Base-by-base conservation (phyloP, 2,113 vertebrate species). In the Chaetura pelagica region DNA sequence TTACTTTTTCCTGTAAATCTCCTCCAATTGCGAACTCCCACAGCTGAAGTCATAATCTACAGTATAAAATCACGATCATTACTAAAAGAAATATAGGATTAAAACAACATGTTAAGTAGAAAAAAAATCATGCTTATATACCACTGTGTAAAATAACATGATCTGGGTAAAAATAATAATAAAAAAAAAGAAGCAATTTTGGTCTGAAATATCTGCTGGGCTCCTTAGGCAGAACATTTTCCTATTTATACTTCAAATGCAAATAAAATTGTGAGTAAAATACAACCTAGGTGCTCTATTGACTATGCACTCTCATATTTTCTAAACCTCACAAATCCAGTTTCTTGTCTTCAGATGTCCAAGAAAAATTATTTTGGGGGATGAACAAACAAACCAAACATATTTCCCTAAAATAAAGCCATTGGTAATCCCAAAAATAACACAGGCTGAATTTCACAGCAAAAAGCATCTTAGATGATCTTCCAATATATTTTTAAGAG, bases 381-480 rank as follows among this genome's bases (percentile, higher is more conserved):
- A 26, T 1, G 4, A 83, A 72, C 21, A 46, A 71, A 80, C 51
- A 32, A 80, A 34, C 18, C 15, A 24, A 55, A 63, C 0, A 0
- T 2, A 23, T 51, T 78, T 67, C 35, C 62, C 67, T 69, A 27
- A 51, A 63, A 29, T 2, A 11, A 79, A 93, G 57, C 54, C 46
- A 24, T 0, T 29, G 40, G 19, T 23, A 32, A 57, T 8, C 9
- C 8, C 63, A 18, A 7, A 85, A 66, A 24, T 1, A 13, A 23
- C 59, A 55, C n/a, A 40, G 51, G 24, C 19, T 40, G n/a, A 51
- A 35, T 8, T 63, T 19, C 10, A 42, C 3, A 22, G 22, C 34
- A 9, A 84, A 44, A 32, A 84, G 35, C 49, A 51, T 8, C 64
- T 30, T 17, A 9, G 23, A 49, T 19, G 10, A 21, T 14, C 7